Base-by-base conservation (phyloP, 2,797 vertebrate species). In the Darevskia nairensis region DNA sequence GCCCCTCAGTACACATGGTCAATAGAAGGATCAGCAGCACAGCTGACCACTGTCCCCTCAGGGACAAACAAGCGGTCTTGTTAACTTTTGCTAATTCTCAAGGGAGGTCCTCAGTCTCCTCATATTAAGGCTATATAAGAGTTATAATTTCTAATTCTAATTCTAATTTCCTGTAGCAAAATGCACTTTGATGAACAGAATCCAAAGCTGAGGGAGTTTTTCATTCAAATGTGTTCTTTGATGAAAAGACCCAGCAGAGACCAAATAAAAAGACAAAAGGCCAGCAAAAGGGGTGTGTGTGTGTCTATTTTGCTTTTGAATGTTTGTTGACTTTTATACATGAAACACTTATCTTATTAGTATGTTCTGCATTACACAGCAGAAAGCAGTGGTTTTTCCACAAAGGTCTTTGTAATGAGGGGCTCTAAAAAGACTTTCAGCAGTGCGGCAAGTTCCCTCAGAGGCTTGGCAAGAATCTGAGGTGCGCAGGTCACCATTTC, bases 401-500 rank as follows among this genome's bases (percentile, higher is more conserved):
- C 29, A 85, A 80, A 64, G 84, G 77, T 17, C 3, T 61, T 91
- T 78, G 29, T 81, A 78, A 84, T 0, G 1, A 81, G 79, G 71
- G 89, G 87, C 61, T 59, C n/a, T 2, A 55, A 44, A 88, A 64
- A 77, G 68, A 35, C 21, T 9, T 68, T 74, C 29, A 55, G 88
- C 72, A 69, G 55, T 23, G 21, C n/a, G 39, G 10, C 50, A 59
- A 69, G 41, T 19, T 92, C 59, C n/a, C 82, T 79, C 46, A 68
- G 55, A 89, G 46, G 86, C 68, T 7, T 86, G 32, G 50, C 55
- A n/a, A 6, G 66, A 88, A 86, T 79, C 29, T 0, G 21, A 89
- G 89, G 69, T 4, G 6, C 79, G 77, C 90, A 95, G 85, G 88
- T 91, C 87, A 77, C 83, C 46, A 0, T 75, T 89, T 89, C 46